Evolutionary conservation across 2,888 invertebrate genomes (phyloP), one percentile per base, ranked within the genome.

Genomic region (Pammene fasciana): DNA sequence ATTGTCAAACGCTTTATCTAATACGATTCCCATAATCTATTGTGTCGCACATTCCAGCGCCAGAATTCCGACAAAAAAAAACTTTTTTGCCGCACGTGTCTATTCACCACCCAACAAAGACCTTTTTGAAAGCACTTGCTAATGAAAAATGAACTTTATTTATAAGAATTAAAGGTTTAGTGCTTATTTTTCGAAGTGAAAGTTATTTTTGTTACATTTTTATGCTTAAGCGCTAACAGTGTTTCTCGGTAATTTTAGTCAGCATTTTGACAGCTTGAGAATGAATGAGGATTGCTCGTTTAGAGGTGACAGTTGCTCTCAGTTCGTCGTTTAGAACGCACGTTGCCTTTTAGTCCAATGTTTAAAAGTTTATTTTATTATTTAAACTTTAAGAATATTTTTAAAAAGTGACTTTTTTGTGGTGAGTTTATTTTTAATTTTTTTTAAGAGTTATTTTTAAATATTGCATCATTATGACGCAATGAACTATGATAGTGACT

Each of bases 201-300:
- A n/a, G 8, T 50, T 46, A 68, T 68, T 57, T 50, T 65, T 62
- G 67, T 59, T 52, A 38, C 13, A 41, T 52, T 67, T 60, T 62
- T 52, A 59, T 34, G 26, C 50, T 57, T 50, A 52, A 18, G 43
- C 14, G 46, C 55, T 41, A 46, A 38, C 52, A 57, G 48, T 46
- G 43, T 11, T 68, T 59, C 68, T 38, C 14, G 59, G 68, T 65
- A 68, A 13, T 52, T 65, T 54, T 46, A 65, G 38, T 65, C 68
- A 68, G 64, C 68, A 26, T 59, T 65, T 59, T 68, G 57, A 65
- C 57, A 64, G 57, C 64, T 46, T 45, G 26, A 57, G 57, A 50
- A 45, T 50, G 41, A 56, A 59, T 59, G 50, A 18, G 14, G 34
- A 62, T 52, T 18, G 11, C 45, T 36, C 41, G 34, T 62, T 46